Base-by-base conservation (phyloP, 1,140 invertebrate species). In the Proctacanthus coquilletti region DNA sequence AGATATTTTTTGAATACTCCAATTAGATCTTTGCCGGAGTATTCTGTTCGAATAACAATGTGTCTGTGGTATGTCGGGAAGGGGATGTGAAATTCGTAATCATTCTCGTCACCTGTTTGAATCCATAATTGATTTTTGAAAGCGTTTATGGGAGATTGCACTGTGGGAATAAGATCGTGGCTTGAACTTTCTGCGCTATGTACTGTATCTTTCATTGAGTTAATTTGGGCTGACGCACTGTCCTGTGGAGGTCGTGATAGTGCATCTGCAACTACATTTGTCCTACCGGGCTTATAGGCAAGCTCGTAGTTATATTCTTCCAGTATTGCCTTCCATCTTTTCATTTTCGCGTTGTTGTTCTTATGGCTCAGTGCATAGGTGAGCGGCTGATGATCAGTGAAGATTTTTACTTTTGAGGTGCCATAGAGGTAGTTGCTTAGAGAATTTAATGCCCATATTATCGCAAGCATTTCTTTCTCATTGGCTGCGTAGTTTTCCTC, bases 401-500 rank as follows among this genome's bases (percentile, higher is more conserved):
- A 17, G 9, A 49, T 45, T 34, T 35, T 42, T 13, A 51, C 42
- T 31, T 49, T 44, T 33, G 20, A 17, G 14, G 42, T 45, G 13
- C 40, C 40, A 30, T 45, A 50, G 14, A 55, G 38, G 43, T 51
- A 52, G 14, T 47, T 49, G 33, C 52, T 41, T 31, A 63, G 61
- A 25, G 56, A 45, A 36, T 56, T 43, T 10, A 68, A 45, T 5
- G 55, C 48, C 49, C 48, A 58, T 17, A 68, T 39, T 14, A 68
- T 52, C 0, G 58, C 60, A 9, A 67, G 39, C 17, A 55, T 47
- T 46, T 68, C 64, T 31, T 53, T 50, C 18, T 69, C 61, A 3
- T 53, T 57, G 5, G 46, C 50, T 3, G 31, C 37, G 27, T 60
- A 68, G 18, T 56, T 54, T 33, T 20, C 43, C 51, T 66, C 64